These are phyloP conservation scores for Phallusia fumigata DNA, from an alignment of 23 tunicate species.

Conservation along the genomic window DNA sequence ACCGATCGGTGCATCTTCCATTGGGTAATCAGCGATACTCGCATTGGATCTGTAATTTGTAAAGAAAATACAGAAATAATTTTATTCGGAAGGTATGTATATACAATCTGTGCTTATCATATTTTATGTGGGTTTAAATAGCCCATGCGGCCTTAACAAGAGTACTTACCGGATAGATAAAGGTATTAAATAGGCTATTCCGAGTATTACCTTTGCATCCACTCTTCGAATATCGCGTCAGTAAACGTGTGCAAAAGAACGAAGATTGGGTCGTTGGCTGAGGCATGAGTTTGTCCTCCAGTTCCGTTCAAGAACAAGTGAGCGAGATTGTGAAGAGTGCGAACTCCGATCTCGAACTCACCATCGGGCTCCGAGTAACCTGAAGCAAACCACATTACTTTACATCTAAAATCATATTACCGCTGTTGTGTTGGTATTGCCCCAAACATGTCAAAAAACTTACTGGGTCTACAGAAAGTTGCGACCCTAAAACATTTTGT, in stretches of 20 bases:
- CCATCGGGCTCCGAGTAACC: conserved; percentile 71
- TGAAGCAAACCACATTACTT: not conserved
- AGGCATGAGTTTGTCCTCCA: conserved; percentile 76
- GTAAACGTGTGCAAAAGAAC: conserved; percentile 73
- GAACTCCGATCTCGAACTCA: conserved; percentile 64
- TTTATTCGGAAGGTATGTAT: not conserved
- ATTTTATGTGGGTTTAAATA: too few species aligned
- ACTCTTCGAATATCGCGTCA: conserved; percentile 82
- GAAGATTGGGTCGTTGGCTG: conserved; percentile 80
- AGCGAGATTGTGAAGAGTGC: conserved; percentile 72
- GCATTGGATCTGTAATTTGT: conserved; percentile 35
- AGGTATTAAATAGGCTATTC: too few species aligned
- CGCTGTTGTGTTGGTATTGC: too few species aligned
- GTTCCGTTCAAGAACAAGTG: conserved; percentile 84
- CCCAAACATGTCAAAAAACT: too few species aligned
- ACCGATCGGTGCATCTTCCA: conserved; percentile 66
- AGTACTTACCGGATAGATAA: too few species aligned
- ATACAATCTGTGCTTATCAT: too few species aligned
- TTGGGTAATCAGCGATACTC: conserved; percentile 45
- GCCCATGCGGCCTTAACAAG: too few species aligned
- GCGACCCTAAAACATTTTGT: not conserved
- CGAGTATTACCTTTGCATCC: too few species aligned
- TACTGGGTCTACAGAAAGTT: too few species aligned
- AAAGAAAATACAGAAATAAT: too few species aligned
- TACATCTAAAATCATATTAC: too few species aligned